Conservation (phyloP, 2,888 invertebrate genomes). For the Perizoma flavofasciatum region DNA sequence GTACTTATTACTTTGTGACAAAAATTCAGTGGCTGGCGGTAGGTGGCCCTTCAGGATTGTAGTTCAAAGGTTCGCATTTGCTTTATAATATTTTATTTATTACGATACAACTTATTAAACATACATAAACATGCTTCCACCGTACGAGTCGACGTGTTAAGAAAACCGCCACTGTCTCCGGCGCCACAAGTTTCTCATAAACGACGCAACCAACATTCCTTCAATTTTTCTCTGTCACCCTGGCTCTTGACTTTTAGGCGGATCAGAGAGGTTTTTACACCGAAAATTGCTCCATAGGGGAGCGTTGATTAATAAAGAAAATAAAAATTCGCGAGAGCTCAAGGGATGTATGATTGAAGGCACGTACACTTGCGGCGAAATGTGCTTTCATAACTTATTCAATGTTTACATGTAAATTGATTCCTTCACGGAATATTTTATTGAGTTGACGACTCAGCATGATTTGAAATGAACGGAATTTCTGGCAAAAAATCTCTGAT, state of each 20-base stretch:
- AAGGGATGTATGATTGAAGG: slow-evolving; percentile 58
- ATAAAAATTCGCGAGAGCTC: slow-evolving; percentile 58
- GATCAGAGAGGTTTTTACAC: slow-evolving; percentile 64
- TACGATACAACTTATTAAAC: too few relatives aligned
- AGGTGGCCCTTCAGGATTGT: too few relatives aligned
- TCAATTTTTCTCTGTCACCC: slow-evolving; percentile 69
- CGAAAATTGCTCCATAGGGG: slow-evolving; percentile 66
- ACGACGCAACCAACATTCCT: slow-evolving; percentile 47
- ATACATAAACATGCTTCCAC: too few relatives aligned
- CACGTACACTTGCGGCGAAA: slow-evolving; percentile 51
- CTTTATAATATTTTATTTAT: too few relatives aligned
- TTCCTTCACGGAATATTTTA: slow-evolving; percentile 37
- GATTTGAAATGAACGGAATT: too few relatives aligned
- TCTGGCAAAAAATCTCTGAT: too few relatives aligned
- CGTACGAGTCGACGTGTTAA: too few relatives aligned
- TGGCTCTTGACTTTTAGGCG: slow-evolving; percentile 64
- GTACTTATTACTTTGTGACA: too few relatives aligned
- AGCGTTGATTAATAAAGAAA: slow-evolving; percentile 75
- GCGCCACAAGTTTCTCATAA: slow-evolving; percentile 31
- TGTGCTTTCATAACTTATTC: slow-evolving; percentile 46
- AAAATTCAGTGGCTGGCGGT: too few relatives aligned
- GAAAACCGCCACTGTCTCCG: slow-evolving; percentile 5
- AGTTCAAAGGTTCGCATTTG: too few relatives aligned
- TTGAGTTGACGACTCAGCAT: slow-evolving; percentile 20
- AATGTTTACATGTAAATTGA: slow-evolving; percentile 47